Percentiles rank a stretch among this genome's conserved stretches.
Evolutionary conservation across 2,888 invertebrate species (phyloP).

Genomic region (Strigamia transsilvanica): DNA sequence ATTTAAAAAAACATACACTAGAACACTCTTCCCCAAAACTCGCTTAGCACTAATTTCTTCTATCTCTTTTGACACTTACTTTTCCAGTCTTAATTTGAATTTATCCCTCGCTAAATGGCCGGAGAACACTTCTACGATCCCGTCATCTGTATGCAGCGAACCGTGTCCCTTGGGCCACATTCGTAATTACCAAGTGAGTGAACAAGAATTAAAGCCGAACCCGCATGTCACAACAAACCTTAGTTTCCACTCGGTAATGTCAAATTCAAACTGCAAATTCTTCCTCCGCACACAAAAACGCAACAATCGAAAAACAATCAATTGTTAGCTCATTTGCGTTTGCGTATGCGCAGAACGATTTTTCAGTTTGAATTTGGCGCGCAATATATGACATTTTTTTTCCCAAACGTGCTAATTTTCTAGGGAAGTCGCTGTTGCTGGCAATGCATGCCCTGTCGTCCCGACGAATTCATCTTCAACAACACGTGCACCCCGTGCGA

Average conservation of each 20-base stretch:
- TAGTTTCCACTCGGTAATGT: no score
- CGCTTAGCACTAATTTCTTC: background rate
- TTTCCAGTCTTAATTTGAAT: slow-evolving; percentile 17
- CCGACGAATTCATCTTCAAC: slow-evolving; percentile 71
- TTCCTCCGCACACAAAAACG: no score
- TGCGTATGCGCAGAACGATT: no score
- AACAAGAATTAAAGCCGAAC: slow-evolving; percentile 18
- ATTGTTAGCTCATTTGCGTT: no score
- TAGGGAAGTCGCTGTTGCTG: slow-evolving; percentile 71
- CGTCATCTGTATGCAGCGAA: slow-evolving; percentile 71
- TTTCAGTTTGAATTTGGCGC: no score
- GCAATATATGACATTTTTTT: background rate
- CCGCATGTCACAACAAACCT: background rate
- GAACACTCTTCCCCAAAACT: background rate
- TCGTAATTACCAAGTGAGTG: slow-evolving; percentile 68
- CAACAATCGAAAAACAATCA: no score
- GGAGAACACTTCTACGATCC: slow-evolving; percentile 57
- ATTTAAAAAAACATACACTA: no score
- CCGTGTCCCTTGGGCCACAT: slow-evolving; percentile 71
- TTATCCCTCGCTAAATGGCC: slow-evolving; percentile 31
- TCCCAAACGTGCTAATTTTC: background rate
- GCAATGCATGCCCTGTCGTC: slow-evolving; percentile 74
- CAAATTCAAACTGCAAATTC: background rate
- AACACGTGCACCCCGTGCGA: slow-evolving; percentile 71
- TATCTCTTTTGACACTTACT: background rate